phyloP scores from a whole-genome alignment of 2,888 invertebrate genomes.

The Phengaris arion region DNA sequence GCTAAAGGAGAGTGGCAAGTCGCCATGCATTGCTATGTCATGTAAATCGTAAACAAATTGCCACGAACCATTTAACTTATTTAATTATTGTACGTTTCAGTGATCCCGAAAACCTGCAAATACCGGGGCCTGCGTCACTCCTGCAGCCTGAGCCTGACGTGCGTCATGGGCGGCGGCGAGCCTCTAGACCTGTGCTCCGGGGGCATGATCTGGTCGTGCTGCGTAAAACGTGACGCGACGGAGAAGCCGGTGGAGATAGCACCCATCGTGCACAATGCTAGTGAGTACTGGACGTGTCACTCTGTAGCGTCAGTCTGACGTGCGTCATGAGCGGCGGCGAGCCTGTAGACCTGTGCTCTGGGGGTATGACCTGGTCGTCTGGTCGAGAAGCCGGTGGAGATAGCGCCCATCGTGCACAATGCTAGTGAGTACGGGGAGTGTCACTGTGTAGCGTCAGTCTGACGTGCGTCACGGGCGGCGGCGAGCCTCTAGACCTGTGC shows the following conservation, averaged over 20 bases:
- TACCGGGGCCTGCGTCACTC: constrained; percentile 92
- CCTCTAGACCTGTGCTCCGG: constrained; percentile 95
- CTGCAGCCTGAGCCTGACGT: constrained; percentile 94
- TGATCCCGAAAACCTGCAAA: constrained; percentile 93
- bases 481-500: not conserved
- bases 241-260: constrained; percentile 80
- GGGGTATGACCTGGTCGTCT: constrained; percentile 94
- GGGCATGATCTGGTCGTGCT: constrained; percentile 97
- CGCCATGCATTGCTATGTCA: too few species aligned
- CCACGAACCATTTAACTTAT: too few species aligned
- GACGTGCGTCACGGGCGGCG: not conserved
- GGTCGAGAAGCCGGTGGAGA: constrained; percentile 83
- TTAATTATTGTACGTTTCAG: constrained; percentile 62
- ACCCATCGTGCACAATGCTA: constrained; percentile 88
- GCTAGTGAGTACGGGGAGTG: constrained; percentile 85
- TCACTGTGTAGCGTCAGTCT: not conserved
- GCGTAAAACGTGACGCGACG: constrained; percentile 86
- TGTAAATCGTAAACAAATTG: too few species aligned
- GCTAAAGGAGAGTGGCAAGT: too few species aligned
- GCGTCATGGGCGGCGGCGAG: constrained; percentile 91
- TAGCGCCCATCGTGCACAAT: constrained; percentile 86
- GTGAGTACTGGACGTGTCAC: constrained; percentile 80
- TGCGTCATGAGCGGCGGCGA: constrained; percentile 74
- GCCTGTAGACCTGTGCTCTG: too few species aligned
- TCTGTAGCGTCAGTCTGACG: not conserved